These are phyloP conservation scores for Perizoma flavofasciatum DNA, from an alignment of 2,888 invertebrate species.

Conservation along the genomic window DNA sequence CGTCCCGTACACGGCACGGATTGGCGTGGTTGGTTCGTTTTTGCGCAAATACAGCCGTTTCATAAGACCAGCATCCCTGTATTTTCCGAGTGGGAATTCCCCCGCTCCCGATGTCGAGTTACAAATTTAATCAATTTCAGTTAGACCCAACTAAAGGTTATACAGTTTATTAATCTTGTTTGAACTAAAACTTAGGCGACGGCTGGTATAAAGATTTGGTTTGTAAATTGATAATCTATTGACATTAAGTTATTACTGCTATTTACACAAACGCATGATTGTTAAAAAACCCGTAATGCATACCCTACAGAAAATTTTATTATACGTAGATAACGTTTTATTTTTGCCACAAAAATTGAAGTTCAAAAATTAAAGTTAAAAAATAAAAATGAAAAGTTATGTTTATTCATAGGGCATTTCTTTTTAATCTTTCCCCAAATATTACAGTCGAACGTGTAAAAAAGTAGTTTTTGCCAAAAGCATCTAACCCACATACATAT, in stretches of 20 bases:
- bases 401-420: background rate
- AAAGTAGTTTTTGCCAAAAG: slow-evolving; percentile 22
- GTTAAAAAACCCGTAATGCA: too few species aligned
- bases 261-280: background rate
- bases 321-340: background rate
- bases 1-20: too few species aligned
- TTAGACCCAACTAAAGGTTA: slow-evolving; percentile 40
- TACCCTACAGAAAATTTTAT: too few species aligned
- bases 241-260: background rate
- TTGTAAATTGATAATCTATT: slow-evolving; percentile 3
- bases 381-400: too few species aligned
- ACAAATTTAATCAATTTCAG: slow-evolving; percentile 49
- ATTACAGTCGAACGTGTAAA: background rate
- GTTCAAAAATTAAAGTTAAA: too few species aligned
- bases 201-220: slow-evolving; percentile 18
- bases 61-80: slow-evolving; percentile 2
- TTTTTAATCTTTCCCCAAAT: background rate
- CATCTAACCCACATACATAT: slow-evolving; percentile 32
- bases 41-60: slow-evolving; percentile 2
- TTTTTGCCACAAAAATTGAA: too few species aligned
- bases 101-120: slow-evolving; percentile 35
- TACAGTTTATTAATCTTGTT: slow-evolving; percentile 44
- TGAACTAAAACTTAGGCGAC: slow-evolving; percentile 30
- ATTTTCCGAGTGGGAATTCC: slow-evolving; percentile 37
- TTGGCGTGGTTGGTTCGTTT: background rate